Percentiles rank a stretch among this genome's conserved stretches.
Conservation (phyloP, 2,113 vertebrate species). For the Morone chrysops region DNA sequence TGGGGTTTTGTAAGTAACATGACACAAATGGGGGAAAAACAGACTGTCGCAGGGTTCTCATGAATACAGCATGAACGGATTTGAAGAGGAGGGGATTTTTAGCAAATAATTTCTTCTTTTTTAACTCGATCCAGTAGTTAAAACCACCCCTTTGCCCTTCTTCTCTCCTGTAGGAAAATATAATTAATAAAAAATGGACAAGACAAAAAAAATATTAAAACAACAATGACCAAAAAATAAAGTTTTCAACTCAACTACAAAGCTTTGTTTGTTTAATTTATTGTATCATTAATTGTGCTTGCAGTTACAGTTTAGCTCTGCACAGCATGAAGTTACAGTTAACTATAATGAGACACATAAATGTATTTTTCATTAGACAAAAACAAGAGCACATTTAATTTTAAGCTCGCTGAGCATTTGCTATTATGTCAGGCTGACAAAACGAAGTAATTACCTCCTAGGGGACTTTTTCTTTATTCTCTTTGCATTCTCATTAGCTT, state of each 20-base stretch:
- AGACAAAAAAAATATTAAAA: slow-evolving; percentile 80
- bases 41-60: slow-evolving; percentile 41
- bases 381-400: slow-evolving; percentile 41
- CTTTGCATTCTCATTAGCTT: slow-evolving; percentile 50
- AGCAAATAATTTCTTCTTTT: slow-evolving; percentile 56
- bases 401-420: slow-evolving; percentile 18
- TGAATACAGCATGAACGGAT: slow-evolving; percentile 55
- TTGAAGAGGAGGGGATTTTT: slow-evolving; percentile 72
- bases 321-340: neutral
- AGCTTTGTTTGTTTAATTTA: slow-evolving; percentile 45
- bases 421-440: slow-evolving; percentile 47
- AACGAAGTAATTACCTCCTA: slow-evolving; percentile 48
- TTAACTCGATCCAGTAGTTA: slow-evolving; percentile 66
- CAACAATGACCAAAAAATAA: slow-evolving; percentile 85
- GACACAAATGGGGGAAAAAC: slow-evolving; percentile 39
- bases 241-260: slow-evolving; percentile 85
- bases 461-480: slow-evolving; percentile 18
- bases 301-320: neutral
- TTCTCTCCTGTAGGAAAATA: slow-evolving; percentile 77
- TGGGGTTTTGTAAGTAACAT: slow-evolving; percentile 47
- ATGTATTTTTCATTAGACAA: slow-evolving; percentile 37
- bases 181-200: slow-evolving; percentile 78
- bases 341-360: slow-evolving; percentile 11
- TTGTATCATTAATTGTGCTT: slow-evolving; percentile 30
- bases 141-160: slow-evolving; percentile 57